Base-by-base conservation (phyloP, 2,113 vertebrate species). In the Paramormyrops kingsleyae region DNA sequence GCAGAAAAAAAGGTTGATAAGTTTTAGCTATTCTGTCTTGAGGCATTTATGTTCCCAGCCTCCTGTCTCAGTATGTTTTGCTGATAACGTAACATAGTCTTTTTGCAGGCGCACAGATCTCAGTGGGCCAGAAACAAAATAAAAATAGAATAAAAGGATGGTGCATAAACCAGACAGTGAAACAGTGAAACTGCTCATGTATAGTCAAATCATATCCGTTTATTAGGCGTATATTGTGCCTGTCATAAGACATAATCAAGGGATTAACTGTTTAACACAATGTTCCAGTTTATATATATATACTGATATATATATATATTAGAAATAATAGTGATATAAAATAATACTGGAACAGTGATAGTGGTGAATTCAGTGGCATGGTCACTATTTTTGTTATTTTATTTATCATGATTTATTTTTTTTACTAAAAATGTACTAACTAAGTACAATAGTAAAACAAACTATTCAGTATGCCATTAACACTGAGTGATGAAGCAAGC, bases 81-180 rank as follows among this genome's bases (percentile, higher is more conserved):
- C 90, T 93, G 94, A 94, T 94, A 94, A 90, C 91, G 90, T 89
- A 90, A 89, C 90, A 94, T 93, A 92, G 88, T 89, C 87, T 93
- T 95, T 92, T 94, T 92, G 91, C 89, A 89, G 87, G 42, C 93
- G 92, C 92, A 90, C 92, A 89, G 87, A 91, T 91, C 91, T 93
- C 88, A 91, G 49, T 92, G 53, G 91, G 89, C 88, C 92, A 92
- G 93, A 91, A 95, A 95, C 88, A 93, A 94, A 94, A 93, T 90
- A 91, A 95, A 93, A 95, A 95, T 94, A 94, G 94, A 93, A 92
- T 91, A 91, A 93, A 83, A 88, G 91, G 56, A 89, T 88, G 93
- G 91, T 90, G 87, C 74, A 91, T 59, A 90, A 93, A 90, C 88
- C 88, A 89, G 93, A 94, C 83, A 88, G 90, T 62, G 90, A 92